phyloP scores from a whole-genome alignment of 2,888 invertebrate genomes.

The Drosophila suboccidentalis region DNA sequence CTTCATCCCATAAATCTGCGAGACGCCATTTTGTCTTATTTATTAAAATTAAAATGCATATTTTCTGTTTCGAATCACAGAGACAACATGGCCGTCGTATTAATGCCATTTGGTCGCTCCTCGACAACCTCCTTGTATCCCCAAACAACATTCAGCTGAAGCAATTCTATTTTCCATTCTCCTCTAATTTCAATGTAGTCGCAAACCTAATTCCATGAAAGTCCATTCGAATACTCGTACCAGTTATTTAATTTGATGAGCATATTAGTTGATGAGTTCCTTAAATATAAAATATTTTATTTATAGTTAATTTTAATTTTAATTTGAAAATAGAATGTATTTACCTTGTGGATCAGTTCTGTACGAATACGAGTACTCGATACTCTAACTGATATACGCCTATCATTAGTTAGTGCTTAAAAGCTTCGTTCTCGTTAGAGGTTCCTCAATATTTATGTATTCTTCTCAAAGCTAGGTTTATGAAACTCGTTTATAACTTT shows the following conservation, averaged over 20 bases:
- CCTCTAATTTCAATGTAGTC: conserved; percentile 28
- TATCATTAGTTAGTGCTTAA: background rate
- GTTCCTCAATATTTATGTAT: background rate
- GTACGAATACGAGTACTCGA: background rate
- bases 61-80: conserved; percentile 42
- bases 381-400: background rate
- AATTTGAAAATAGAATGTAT: background rate
- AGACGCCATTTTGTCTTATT: conserved; percentile 80
- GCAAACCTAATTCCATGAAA: conserved; percentile 46
- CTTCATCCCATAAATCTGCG: conserved; percentile 71
- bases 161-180: conserved; percentile 21
- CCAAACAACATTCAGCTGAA: background rate
- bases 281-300: background rate
- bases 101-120: conserved; percentile 35
- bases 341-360: too few relatives aligned
- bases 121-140: background rate
- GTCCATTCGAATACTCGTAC: conserved; percentile 57
- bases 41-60: conserved; percentile 83
- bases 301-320: too few relatives aligned
- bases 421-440: background rate
- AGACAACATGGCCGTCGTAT: conserved; percentile 11
- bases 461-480: background rate
- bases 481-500: conserved; percentile 2
- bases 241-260: conserved; percentile 30
- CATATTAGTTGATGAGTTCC: conserved; percentile 27